A percentile compares a stretch with the other conserved stretches of the same genome.
phyloP scores from a whole-genome alignment of 2,113 vertebrate species.

The Cheilinus undulatus region DNA sequence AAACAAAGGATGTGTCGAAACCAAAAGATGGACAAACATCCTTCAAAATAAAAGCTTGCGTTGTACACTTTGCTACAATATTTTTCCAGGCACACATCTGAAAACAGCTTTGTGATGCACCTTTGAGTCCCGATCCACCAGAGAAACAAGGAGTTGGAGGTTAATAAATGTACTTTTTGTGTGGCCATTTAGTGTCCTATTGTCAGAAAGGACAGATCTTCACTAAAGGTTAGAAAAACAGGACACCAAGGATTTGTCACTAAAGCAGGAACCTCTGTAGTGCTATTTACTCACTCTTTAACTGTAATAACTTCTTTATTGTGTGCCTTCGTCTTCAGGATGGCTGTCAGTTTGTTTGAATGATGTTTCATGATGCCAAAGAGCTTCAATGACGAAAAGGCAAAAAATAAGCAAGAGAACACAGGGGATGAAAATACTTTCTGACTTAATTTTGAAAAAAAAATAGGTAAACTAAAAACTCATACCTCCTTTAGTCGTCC shows the following conservation, averaged over 20 bases:
- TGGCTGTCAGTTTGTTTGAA: slow-evolving; percentile 76
- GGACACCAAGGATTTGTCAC: no score
- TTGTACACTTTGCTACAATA: no score
- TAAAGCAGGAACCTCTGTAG: not conserved
- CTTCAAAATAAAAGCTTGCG: no score
- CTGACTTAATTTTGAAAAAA: not conserved
- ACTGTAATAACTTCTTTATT: slow-evolving; percentile 35
- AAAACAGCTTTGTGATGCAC: no score
- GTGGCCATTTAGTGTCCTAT: not conserved
- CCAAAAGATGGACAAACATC: no score
- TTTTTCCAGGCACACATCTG: no score
- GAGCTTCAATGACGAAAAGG: slow-evolving; percentile 77
- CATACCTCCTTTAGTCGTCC: slow-evolving; percentile 57
- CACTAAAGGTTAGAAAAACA: not conserved
- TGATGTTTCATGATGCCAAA: slow-evolving; percentile 80
- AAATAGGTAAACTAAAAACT: no score
- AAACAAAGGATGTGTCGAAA: no score
- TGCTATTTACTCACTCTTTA: slow-evolving; percentile 76
- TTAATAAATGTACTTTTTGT: no score
- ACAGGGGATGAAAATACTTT: not conserved
- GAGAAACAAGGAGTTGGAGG: no score
- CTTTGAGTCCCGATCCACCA: no score
- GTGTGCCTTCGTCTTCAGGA: slow-evolving; percentile 70
- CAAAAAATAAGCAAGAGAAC: not conserved
- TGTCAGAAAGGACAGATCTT: not conserved